Evolutionary conservation across 2,797 vertebrate species (phyloP).

Genomic region (Serranus cabrilla): DNA sequence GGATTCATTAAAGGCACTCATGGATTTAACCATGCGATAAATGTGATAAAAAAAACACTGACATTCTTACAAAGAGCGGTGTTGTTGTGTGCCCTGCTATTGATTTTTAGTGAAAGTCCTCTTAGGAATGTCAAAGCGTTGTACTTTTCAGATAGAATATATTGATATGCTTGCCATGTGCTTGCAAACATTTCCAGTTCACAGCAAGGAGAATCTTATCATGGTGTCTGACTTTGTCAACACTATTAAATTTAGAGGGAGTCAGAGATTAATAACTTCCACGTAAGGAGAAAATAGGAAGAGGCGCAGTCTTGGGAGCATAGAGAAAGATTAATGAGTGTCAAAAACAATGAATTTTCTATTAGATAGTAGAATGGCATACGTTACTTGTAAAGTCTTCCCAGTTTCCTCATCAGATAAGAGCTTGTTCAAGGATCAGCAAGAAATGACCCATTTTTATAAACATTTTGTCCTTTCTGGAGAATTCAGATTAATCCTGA

Average conservation of each 20-base stretch:
- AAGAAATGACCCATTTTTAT: conserved; percentile 65
- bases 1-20: conserved; percentile 34
- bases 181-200: conserved; percentile 79
- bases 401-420: conserved; percentile 64
- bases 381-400: conserved; percentile 42
- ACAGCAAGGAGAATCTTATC: conserved; percentile 85
- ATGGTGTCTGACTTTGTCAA: conserved; percentile 84
- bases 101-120: conserved; percentile 68
- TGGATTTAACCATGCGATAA: conserved; percentile 45
- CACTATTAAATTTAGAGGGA: conserved; percentile 82
- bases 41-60: conserved; percentile 42
- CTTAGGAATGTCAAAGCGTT: conserved; percentile 67
- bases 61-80: conserved; percentile 43
- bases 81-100: conserved; percentile 49
- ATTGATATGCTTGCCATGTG: conserved; percentile 83
- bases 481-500: conserved; percentile 60
- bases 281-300: conserved; percentile 73
- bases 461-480: conserved; percentile 65
- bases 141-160: conserved; percentile 58
- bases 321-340: conserved; percentile 80
- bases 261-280: conserved; percentile 85
- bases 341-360: conserved; percentile 82
- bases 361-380: conserved; percentile 69
- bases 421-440: conserved; percentile 56
- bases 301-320: conserved; percentile 58